phyloP scores from a whole-genome alignment of 35 echinoderm and acorn worm species.

The Holothuria glaberrima region DNA sequence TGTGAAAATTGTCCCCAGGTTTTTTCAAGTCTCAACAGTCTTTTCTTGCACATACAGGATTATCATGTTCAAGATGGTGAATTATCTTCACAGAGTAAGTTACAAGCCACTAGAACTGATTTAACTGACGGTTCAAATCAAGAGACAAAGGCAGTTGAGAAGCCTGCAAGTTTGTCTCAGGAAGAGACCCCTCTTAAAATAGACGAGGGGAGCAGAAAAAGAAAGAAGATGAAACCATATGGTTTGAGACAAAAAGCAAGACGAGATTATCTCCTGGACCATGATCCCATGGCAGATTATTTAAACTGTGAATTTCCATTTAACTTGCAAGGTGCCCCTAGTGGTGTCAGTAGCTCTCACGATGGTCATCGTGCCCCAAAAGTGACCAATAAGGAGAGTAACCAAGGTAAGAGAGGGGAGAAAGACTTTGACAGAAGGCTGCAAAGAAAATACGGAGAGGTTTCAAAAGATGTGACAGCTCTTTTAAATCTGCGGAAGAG shows the following conservation, averaged over 20 bases:
- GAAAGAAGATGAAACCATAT: conserved; percentile 42
- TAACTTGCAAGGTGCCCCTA: too few species aligned
- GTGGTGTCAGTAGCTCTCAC: too few species aligned
- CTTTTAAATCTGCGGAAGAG: background rate
- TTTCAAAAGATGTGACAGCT: conserved; percentile 3
- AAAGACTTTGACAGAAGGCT: too few species aligned
- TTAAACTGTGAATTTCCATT: too few species aligned
- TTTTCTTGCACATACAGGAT: conserved; percentile 12
- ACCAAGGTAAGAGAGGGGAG: too few species aligned
- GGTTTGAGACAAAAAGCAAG: conserved; percentile 32
- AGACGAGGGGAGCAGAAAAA: background rate
- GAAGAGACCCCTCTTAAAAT: background rate
- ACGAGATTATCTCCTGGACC: conserved; percentile 45
- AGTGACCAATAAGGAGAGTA: too few species aligned
- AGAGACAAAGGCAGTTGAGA: background rate
- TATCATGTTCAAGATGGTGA: background rate
- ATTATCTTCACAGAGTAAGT: background rate
- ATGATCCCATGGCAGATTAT: conserved; percentile 49
- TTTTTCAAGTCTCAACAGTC: conserved; percentile 21
- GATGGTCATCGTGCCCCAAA: too few species aligned
- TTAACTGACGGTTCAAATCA: too few species aligned
- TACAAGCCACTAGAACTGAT: too few species aligned
- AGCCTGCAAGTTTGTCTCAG: background rate
- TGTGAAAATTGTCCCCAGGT: conserved; percentile 19
- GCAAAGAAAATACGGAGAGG: background rate